Base-by-base conservation (phyloP, 92 coral and sea anemone species). In the Siderastrea radians region DNA sequence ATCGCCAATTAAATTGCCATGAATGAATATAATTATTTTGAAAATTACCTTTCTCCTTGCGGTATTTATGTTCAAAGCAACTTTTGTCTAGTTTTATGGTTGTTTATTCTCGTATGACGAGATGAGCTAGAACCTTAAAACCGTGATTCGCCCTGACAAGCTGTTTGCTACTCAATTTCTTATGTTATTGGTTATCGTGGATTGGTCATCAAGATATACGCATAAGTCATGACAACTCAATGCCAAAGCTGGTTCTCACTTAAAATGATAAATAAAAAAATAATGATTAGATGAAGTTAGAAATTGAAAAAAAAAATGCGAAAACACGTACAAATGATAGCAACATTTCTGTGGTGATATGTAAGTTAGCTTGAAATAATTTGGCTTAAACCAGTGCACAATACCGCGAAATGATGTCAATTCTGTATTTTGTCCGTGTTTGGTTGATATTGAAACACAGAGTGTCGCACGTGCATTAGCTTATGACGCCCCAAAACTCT, bases 1-100 rank as follows among this genome's bases (percentile, higher is more conserved):
- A 92, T 89, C 95, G 93, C 93, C 91, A 92, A 92, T 92, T 89
- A 89, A 85, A 88, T 82, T 79, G 91, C 83, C 85, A 88, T 89
- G 95, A 89, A 80, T 89, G 95, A 85, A 75, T 88, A 92, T 89
- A 69, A 89, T 89, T 91, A 86, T 86, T 85, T 85, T 92, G 81
- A 77, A 88, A 89, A 88, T 91, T 92, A 86, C 86, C 89, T 63
- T 84, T 63, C 75, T 60, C 46, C 51, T 74, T 72, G 87, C 63
- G 60, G 74, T 74, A 11, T 73, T 19, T 44, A 51, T 84, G 57
- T 16, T 51, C 79, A 62, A 84, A 74, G 63, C 63, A 74, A 63
- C 73, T 63, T 52, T 74, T 84, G 86, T 52, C 79, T 74, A 73
- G 81, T 62, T 84, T 62, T 61, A 73, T 73, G 71, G 54, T 61